Evolutionary conservation across 2,888 invertebrate species (phyloP), one percentile per base, ranked within the genome.

Genomic region (Melipona bicolor): DNA sequence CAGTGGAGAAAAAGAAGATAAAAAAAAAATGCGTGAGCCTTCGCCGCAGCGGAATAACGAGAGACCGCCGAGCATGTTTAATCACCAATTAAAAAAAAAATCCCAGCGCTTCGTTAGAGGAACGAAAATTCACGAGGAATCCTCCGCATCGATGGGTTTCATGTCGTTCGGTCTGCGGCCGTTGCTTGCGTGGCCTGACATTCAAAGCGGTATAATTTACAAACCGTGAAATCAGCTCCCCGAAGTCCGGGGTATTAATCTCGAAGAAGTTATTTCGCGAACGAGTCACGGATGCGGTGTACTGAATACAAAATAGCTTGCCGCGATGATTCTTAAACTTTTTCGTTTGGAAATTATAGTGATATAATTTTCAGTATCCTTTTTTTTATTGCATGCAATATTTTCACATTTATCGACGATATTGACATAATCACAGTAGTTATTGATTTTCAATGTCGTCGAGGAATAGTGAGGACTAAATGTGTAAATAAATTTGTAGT

Each of bases 61-160:
- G 77, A 67, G 56, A 59, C 67, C 27, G 27, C 50, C 62, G 62
- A 67, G 52, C 64, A 54, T 54, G 71, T 73, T 87, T 83, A 88
- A 88, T 85, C 79, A 67, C 77, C 83, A 83, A 80, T 80, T 85
- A 65, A 88, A 72, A 72, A 70, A 76, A 71, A 79, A 64, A 67
- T 52, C 4, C n/a, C 32, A 19, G 24, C 6, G 61, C 49, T 61
- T 80, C 84, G 79, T 69, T 67, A 72, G 59, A 21, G 15, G 21
- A 64, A 43, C 32, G 36, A 50, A 77, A 85, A 84, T 75, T 77
- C 61, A 56, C 61, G 49, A 21, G 61, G 32, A 70, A 67, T 54
- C 62, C 52, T 68, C 27, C 24, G 70, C 52, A 61, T 84, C 76
- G 69, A 50, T 61, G 73, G 50, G 0, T 49, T 74, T 67, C 64